Percentiles rank a stretch among this genome's conserved stretches.
Conservation (phyloP, 2,797 vertebrate species). For the Crypturellus tataupa region DNA sequence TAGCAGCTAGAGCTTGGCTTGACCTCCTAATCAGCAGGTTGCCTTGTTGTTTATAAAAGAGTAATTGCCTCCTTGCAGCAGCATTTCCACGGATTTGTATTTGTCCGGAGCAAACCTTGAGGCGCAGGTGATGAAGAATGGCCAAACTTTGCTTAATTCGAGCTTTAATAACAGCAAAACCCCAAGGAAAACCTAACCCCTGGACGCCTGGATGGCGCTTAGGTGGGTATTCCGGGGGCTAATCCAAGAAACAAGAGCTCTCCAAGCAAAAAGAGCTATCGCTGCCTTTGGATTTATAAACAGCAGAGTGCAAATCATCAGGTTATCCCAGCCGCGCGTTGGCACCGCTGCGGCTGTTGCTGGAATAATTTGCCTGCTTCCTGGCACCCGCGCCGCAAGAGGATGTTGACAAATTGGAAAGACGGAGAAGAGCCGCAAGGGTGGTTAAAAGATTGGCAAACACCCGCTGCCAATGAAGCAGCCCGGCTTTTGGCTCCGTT, state of each 20-base stretch:
- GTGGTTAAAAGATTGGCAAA: constrained; percentile 49
- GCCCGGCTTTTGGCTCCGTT: constrained; percentile 3
- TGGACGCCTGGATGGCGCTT: accelerated
- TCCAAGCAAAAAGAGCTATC: constrained; percentile 37
- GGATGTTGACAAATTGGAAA: constrained; percentile 60
- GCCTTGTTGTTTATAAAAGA: not conserved
- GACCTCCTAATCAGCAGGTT: not conserved
- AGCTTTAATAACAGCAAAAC: accelerated
- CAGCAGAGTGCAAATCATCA: constrained; percentile 48
- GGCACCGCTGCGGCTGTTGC: not conserved
- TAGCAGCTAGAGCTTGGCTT: too few species aligned
- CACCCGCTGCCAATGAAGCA: not conserved
- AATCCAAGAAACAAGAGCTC: not conserved
- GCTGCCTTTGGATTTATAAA: not conserved
- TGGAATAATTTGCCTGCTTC: constrained; percentile 44
- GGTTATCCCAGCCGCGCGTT: constrained; percentile 17
- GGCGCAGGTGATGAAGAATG: accelerated
- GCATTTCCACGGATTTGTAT: accelerated
- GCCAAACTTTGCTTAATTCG: not conserved
- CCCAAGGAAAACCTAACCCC: not conserved
- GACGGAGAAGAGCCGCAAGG: constrained; percentile 46
- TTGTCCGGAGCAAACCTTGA: not conserved
- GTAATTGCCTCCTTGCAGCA: not conserved
- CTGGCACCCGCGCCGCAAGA: constrained; percentile 24
- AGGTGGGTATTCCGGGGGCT: not conserved